These are phyloP conservation scores for Cathartes aura DNA, from an alignment of 2,113 vertebrate species.

Conservation along the genomic window DNA sequence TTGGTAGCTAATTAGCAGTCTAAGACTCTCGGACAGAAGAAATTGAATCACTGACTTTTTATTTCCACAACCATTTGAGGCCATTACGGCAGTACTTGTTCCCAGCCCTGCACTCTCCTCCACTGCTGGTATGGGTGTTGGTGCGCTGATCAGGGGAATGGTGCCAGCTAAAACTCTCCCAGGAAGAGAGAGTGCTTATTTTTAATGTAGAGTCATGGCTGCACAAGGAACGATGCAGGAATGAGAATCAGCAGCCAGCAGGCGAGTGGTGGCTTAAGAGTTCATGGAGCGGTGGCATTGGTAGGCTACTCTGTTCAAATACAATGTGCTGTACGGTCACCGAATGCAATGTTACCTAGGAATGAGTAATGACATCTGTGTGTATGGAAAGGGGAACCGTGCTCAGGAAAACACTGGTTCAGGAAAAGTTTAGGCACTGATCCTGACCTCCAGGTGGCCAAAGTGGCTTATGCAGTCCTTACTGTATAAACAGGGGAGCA, in stretches of 20 bases:
- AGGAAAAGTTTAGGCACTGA: not conserved
- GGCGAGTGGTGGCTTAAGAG: not conserved
- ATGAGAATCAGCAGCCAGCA: not conserved
- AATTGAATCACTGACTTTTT: not conserved
- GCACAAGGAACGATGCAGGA: not conserved
- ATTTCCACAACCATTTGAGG: not conserved
- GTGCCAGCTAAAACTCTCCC: not conserved
- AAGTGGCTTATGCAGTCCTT: not conserved
- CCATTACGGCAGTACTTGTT: not conserved
- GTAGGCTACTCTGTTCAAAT: not conserved
- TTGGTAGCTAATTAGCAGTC: not conserved
- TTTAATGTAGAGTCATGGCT: not conserved
- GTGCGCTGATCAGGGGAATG: not conserved
- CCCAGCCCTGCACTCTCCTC: not conserved
- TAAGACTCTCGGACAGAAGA: not conserved
- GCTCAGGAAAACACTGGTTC: not conserved
- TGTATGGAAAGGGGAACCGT: not conserved
- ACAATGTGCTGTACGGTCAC: not conserved
- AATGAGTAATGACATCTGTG: not conserved
- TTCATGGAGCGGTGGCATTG: not conserved
- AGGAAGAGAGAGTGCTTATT: not conserved
- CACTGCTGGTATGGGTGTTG: not conserved
- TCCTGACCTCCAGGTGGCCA: not conserved
- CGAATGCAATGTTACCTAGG: not conserved
- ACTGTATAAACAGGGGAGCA: not conserved